Conservation (phyloP, 2,797 vertebrate genomes). For the Morus bassanus region DNA sequence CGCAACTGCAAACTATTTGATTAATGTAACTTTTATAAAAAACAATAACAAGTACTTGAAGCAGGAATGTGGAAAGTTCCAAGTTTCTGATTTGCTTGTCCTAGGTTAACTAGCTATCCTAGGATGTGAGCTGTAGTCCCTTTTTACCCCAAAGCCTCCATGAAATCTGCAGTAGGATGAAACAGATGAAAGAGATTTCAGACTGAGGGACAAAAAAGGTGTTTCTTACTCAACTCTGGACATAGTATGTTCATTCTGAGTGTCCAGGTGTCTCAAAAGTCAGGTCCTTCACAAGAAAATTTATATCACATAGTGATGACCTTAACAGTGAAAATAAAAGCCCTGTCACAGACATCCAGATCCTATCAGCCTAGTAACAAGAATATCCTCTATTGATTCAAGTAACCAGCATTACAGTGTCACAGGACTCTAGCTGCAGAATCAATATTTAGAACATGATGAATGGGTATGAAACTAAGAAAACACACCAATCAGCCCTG, state of each 20-base stretch:
- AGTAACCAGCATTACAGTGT: neutral
- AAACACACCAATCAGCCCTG: conserved; percentile 3
- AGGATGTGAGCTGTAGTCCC: neutral
- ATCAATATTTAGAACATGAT: conserved; percentile 55
- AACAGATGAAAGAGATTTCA: neutral
- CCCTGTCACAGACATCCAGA: neutral
- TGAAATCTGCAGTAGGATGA: neutral
- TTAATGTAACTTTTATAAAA: neutral
- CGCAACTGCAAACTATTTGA: neutral
- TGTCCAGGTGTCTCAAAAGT: neutral
- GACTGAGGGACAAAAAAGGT: neutral
- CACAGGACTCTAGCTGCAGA: neutral
- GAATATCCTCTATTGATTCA: neutral
- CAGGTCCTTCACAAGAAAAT: neutral
- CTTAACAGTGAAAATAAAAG: neutral
- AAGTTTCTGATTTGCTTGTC: neutral
- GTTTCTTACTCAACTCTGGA: neutral
- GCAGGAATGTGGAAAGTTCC: neutral
- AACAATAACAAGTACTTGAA: neutral
- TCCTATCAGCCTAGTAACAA: neutral
- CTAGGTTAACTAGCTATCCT: neutral
- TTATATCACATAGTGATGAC: neutral
- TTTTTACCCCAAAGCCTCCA: neutral
- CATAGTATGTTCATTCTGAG: neutral
- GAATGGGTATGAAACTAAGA: neutral